Evolutionary conservation across 1,140 invertebrate genomes (phyloP).

Genomic region (Heliconius eleuchia): DNA sequence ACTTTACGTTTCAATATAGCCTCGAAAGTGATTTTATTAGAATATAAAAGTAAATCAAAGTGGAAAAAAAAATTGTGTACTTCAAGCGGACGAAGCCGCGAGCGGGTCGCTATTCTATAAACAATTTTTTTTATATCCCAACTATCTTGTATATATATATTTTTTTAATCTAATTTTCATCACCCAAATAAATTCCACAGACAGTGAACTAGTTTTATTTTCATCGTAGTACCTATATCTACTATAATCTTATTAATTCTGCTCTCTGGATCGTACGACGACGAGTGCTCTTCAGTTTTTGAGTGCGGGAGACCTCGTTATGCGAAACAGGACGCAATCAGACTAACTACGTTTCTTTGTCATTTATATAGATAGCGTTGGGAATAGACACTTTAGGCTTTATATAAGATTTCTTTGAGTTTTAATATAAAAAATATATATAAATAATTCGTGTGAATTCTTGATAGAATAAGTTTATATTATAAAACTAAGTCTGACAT

Average conservation of each 20-base stretch:
- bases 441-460: neutral
- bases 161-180: too few relatives aligned
- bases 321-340: constrained; percentile 34
- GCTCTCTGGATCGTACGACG: constrained; percentile 35
- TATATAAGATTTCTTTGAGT: neutral
- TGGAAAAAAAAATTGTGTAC: too few relatives aligned
- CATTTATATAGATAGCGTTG: neutral
- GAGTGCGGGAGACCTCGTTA: constrained; percentile 38
- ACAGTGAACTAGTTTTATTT: constrained; percentile 25
- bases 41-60: too few relatives aligned
- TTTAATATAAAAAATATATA: too few relatives aligned
- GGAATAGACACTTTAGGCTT: neutral
- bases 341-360: constrained; percentile 22
- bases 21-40: too few relatives aligned
- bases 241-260: constrained; percentile 44
- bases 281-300: constrained; percentile 35
- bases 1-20: too few relatives aligned
- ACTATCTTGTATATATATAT: too few relatives aligned
- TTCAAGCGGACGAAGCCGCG: too few relatives aligned
- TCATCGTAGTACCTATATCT: constrained; percentile 12
- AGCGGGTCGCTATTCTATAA: too few relatives aligned
- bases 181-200: neutral
- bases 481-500: neutral
- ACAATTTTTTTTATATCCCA: too few relatives aligned
- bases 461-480: neutral